Evolutionary conservation across 2,113 vertebrate genomes (phyloP).

Genomic region (Aptenodytes forsteri): DNA sequence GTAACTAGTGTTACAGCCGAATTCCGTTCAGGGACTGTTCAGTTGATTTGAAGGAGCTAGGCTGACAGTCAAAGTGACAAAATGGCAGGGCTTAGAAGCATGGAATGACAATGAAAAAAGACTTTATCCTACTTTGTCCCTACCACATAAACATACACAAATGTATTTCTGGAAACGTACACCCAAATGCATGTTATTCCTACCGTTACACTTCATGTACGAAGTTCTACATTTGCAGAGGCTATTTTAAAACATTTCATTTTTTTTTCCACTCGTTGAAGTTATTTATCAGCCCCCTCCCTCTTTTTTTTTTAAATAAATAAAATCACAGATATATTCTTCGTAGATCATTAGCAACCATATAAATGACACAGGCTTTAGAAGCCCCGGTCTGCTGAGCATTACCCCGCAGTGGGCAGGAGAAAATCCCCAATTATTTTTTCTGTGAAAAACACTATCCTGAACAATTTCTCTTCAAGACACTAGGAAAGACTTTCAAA

Average conservation of each 20-base stretch:
- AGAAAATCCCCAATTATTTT: neutral
- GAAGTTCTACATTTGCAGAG: neutral
- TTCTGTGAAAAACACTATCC: neutral
- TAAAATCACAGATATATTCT: neutral
- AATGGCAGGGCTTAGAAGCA: neutral
- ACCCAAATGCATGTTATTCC: neutral
- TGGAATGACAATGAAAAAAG: neutral
- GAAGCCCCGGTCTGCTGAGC: neutral
- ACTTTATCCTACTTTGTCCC: neutral
- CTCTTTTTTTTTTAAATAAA: neutral
- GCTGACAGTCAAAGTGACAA: neutral
- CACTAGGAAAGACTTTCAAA: neutral
- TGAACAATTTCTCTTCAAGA: neutral
- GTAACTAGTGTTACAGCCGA: neutral
- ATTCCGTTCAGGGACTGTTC: neutral
- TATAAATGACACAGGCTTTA: neutral
- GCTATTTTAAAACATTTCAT: neutral
- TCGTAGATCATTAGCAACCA: neutral
- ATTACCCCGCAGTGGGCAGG: neutral
- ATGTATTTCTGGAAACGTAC: accelerated
- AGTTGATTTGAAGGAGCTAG: neutral
- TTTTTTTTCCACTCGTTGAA: neutral
- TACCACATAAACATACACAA: neutral
- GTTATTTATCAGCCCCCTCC: neutral
- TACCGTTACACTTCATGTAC: neutral